A percentile compares a stretch with the other conserved stretches of the same genome.
phyloP scores from a whole-genome alignment of 1,140 invertebrate genomes.

The Triops longicaudatus region DNA sequence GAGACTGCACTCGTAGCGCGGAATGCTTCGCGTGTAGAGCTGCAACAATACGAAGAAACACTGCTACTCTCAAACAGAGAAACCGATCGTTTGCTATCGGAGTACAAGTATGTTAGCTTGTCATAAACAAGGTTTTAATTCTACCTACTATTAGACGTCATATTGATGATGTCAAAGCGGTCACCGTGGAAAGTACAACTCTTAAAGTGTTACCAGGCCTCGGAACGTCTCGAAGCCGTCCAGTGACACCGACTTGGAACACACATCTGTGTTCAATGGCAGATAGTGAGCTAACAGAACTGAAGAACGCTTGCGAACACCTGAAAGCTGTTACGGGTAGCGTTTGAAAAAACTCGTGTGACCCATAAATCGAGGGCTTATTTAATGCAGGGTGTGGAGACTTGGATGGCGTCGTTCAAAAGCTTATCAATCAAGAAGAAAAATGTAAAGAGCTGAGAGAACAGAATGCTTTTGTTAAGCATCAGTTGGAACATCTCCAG shows the following conservation, averaged over 20 bases:
- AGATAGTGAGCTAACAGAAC: not conserved
- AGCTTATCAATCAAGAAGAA: slow-evolving; percentile 16
- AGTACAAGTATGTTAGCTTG: slow-evolving; percentile 24
- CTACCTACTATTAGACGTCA: not conserved
- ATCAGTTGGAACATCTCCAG: not conserved
- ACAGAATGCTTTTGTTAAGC: slow-evolving; percentile 18
- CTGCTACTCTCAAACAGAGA: slow-evolving; percentile 23
- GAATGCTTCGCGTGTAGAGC: slow-evolving; percentile 21
- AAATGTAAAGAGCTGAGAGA: slow-evolving; percentile 23
- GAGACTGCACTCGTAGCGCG: slow-evolving; percentile 23
- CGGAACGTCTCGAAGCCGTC: not conserved
- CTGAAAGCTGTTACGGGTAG: slow-evolving; percentile 20
- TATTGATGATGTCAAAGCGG: slow-evolving; percentile 21
- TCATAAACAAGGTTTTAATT: not conserved
- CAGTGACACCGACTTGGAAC: not conserved
- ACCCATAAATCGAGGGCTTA: not conserved
- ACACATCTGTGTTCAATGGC: not conserved
- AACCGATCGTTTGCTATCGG: slow-evolving; percentile 26
- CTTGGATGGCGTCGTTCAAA: slow-evolving; percentile 9
- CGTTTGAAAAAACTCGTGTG: not conserved
- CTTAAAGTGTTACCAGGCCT: not conserved
- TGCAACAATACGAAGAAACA: slow-evolving; percentile 24
- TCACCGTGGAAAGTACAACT: not conserved
- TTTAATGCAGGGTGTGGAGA: slow-evolving; percentile 7
- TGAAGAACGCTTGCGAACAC: slow-evolving; percentile 20